Conservation (phyloP, 2,113 vertebrate species). For the Hystrix brachyura region DNA sequence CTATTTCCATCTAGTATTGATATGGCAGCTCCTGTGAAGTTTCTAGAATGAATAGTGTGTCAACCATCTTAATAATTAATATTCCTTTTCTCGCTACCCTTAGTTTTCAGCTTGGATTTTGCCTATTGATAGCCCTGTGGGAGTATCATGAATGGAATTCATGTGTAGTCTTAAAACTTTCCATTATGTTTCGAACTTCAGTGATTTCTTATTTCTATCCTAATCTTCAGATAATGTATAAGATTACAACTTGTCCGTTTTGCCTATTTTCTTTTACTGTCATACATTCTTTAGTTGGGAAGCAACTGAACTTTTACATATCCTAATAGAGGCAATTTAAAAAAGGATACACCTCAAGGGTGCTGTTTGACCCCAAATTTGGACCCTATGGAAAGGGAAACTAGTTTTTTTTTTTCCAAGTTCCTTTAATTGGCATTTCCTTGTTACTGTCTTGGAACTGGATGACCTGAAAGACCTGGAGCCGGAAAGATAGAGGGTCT, state of each 20-base stretch:
- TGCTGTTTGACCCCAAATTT: not conserved
- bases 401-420: not conserved
- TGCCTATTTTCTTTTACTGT: not conserved
- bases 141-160: not conserved
- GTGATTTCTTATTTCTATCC: not conserved
- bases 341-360: not conserved
- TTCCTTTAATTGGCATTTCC: not conserved
- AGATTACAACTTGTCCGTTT: not conserved
- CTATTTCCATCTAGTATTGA: not conserved
- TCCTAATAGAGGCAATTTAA: not conserved
- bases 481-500: not conserved
- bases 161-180: not conserved
- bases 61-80: conserved; percentile 41
- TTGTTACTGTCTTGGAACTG: not conserved
- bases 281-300: not conserved
- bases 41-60: conserved; percentile 12
- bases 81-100: not conserved
- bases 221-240: not conserved
- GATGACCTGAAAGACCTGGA: not conserved
- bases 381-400: not conserved
- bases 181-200: not conserved
- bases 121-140: not conserved
- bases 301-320: not conserved
- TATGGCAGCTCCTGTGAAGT: not conserved
- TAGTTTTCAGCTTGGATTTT: not conserved